Conservation (phyloP, 2,797 vertebrate genomes). For the Chromobotia macracanthus region DNA sequence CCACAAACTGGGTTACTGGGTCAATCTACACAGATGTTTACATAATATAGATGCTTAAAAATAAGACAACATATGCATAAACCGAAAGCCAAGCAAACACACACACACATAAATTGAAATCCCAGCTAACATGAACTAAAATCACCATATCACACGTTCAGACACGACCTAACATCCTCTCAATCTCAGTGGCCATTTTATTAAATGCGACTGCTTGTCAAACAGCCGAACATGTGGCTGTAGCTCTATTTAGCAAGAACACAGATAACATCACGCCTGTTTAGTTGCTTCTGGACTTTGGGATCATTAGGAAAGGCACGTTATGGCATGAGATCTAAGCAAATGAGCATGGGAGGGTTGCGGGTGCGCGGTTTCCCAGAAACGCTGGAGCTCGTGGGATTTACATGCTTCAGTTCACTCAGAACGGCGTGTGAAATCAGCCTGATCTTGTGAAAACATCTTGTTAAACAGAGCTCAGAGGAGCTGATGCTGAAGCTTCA, state of each 20-base stretch:
- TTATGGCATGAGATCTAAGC: slow-evolving; percentile 36
- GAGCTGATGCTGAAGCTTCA: not conserved
- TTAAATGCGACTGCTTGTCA: slow-evolving; percentile 2
- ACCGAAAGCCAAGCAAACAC: slow-evolving; percentile 5
- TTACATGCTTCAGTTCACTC: slow-evolving; percentile 30
- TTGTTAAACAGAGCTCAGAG: slow-evolving; percentile 24
- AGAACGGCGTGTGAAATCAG: slow-evolving; percentile 37
- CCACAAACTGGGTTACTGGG: slow-evolving; percentile 38
- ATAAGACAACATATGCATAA: not conserved
- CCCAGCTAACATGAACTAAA: not conserved
- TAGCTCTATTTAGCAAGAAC: slow-evolving; percentile 26
- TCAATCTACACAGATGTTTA: slow-evolving; percentile 33
- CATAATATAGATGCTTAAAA: slow-evolving; percentile 13
- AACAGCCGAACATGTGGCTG: slow-evolving; percentile 18
- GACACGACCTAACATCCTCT: not conserved
- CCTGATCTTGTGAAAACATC: slow-evolving; percentile 27
- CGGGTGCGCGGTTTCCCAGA: slow-evolving; percentile 39
- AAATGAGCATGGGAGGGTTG: slow-evolving; percentile 38
- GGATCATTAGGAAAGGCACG: slow-evolving; percentile 24
- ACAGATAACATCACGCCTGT: slow-evolving; percentile 19
- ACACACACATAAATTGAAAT: slow-evolving; percentile 62
- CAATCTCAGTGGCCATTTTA: not conserved
- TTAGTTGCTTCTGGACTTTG: slow-evolving; percentile 11
- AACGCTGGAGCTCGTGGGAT: slow-evolving; percentile 37
- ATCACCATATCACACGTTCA: not conserved